Percentiles rank a stretch among this genome's conserved stretches.
phyloP scores from a whole-genome alignment of 2,888 invertebrate species.

The Nymphalis polychloros region DNA sequence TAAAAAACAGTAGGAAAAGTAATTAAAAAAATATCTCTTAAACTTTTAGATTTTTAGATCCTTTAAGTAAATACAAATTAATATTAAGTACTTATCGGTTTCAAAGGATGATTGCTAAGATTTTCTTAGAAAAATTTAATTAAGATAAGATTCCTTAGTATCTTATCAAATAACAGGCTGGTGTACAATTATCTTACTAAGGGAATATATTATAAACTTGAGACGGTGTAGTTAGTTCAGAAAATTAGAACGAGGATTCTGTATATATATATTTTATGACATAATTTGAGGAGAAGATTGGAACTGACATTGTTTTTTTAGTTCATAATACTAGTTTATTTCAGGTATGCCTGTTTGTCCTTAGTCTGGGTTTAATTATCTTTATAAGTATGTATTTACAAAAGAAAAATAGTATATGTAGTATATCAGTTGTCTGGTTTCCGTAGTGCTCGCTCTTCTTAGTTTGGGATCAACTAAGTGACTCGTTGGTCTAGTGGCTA shows the following conservation, averaged over 20 bases:
- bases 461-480: too few species aligned
- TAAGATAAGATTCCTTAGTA: not conserved
- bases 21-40: too few species aligned
- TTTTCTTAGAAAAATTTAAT: not conserved
- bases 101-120: not conserved
- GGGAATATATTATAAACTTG: not conserved
- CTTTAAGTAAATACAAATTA: not conserved
- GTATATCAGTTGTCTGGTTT: too few species aligned
- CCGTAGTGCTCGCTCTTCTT: too few species aligned
- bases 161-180: not conserved
- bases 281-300: not conserved
- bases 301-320: too few species aligned
- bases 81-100: conserved; percentile 2
- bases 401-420: too few species aligned
- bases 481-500: too few species aligned
- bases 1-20: too few species aligned
- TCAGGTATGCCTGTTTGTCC: too few species aligned
- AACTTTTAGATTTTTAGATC: not conserved
- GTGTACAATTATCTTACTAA: not conserved
- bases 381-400: too few species aligned
- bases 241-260: not conserved
- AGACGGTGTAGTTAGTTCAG: not conserved
- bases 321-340: too few species aligned
- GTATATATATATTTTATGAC: not conserved
- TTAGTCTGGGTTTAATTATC: too few species aligned